phyloP scores from a whole-genome alignment of 2,797 vertebrate genomes.

The Ambastaia sidthimunki region DNA sequence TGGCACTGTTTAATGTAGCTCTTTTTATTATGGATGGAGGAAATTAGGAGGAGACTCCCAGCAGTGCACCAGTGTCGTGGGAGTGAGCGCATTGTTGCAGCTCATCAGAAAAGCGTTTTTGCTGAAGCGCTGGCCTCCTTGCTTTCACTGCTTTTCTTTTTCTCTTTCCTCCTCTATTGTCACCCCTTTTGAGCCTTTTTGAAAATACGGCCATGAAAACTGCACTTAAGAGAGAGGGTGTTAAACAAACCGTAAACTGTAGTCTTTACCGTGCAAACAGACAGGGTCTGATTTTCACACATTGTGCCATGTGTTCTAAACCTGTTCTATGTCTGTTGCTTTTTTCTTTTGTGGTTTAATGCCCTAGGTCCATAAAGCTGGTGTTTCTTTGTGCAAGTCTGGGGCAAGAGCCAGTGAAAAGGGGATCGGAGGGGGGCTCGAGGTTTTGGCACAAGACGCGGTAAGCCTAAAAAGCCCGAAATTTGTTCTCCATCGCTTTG shows the following conservation, averaged over 20 bases:
- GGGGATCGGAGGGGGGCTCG: slow-evolving; percentile 46
- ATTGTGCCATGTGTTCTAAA: slow-evolving; percentile 27
- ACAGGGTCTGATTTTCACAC: slow-evolving; percentile 29
- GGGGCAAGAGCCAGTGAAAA: slow-evolving; percentile 58
- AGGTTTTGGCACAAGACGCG: slow-evolving; percentile 58
- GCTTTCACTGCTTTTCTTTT: slow-evolving; percentile 16
- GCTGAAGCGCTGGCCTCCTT: slow-evolving; percentile 52
- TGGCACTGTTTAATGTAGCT: slow-evolving; percentile 78
- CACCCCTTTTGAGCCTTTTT: slow-evolving; percentile 16
- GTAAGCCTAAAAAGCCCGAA: slow-evolving; percentile 58
- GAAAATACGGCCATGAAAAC: slow-evolving; percentile 20
- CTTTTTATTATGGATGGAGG: slow-evolving; percentile 81
- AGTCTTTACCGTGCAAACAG: slow-evolving; percentile 11
- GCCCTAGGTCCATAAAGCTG: slow-evolving; percentile 56
- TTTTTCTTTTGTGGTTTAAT: slow-evolving; percentile 53
- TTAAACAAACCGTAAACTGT: slow-evolving; percentile 33
- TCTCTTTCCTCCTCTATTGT: slow-evolving; percentile 15
- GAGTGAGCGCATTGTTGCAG: slow-evolving; percentile 76
- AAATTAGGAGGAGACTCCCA: slow-evolving; percentile 80
- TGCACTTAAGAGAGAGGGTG: slow-evolving; percentile 21
- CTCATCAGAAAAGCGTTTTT: slow-evolving; percentile 70
- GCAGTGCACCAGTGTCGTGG: slow-evolving; percentile 72
- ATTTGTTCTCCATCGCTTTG: slow-evolving; percentile 49
- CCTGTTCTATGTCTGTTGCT: slow-evolving; percentile 33
- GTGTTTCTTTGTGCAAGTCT: slow-evolving; percentile 62